Evolutionary conservation across 2,888 invertebrate genomes (phyloP).

Genomic region (Rhagonycha lutea): DNA sequence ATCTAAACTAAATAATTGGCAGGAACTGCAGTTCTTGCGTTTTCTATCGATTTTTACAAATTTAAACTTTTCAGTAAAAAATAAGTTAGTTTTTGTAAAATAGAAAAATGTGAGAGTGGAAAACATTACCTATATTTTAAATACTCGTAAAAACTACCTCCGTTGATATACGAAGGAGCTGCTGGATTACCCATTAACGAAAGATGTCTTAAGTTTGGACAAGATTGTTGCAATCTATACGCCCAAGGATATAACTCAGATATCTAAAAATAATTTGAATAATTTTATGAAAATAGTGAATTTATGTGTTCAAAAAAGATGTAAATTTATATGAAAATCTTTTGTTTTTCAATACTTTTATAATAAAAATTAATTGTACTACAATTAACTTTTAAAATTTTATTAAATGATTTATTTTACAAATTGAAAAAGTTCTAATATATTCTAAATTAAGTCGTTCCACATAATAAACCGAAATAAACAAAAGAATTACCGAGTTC

Average conservation of each 20-base stretch:
- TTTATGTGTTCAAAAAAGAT: neutral
- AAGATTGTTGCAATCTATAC: slow-evolving; percentile 68
- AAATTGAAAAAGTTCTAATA: no score
- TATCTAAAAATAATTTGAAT: slow-evolving; percentile 53
- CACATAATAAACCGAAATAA: no score
- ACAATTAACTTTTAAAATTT: no score
- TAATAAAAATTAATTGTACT: no score
- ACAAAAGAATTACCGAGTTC: no score
- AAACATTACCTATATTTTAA: slow-evolving; percentile 71
- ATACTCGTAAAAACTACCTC: slow-evolving; percentile 76
- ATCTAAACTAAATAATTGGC: neutral
- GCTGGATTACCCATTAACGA: slow-evolving; percentile 87
- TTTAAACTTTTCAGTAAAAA: neutral
- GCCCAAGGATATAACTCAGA: slow-evolving; percentile 72
- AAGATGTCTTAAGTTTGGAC: slow-evolving; percentile 74
- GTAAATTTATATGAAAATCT: neutral
- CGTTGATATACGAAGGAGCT: slow-evolving; percentile 75
- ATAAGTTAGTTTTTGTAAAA: neutral
- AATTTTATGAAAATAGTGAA: neutral
- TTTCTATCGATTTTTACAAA: neutral
- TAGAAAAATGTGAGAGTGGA: neutral
- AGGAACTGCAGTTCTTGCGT: neutral
- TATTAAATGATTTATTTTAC: no score
- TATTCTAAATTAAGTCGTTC: no score
- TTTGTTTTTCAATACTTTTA: no score